These are phyloP conservation scores for Brachionus manjavacas DNA, from an alignment of 1,140 invertebrate species.

Conservation along the genomic window DNA sequence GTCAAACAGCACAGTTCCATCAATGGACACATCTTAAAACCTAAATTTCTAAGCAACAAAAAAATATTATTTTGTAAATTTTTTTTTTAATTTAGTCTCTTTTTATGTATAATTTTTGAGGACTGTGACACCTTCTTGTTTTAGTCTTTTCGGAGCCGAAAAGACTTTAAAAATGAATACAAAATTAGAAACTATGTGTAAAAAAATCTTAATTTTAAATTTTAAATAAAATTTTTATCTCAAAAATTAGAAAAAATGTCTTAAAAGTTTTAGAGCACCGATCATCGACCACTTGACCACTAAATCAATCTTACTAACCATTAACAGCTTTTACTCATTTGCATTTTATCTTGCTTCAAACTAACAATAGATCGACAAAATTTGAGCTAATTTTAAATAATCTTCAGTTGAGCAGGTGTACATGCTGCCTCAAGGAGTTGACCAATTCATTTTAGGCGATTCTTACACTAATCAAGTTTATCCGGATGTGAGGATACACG, in stretches of 20 bases:
- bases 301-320: background rate
- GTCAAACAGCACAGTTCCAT: background rate
- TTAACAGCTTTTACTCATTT: background rate
- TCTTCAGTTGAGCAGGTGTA: background rate
- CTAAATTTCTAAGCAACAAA: background rate
- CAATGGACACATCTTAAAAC: slow-evolving; percentile 20
- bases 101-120: slow-evolving; percentile 30
- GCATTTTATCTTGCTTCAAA: background rate
- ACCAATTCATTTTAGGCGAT: background rate
- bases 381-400: background rate
- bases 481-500: background rate
- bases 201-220: slow-evolving; percentile 1
- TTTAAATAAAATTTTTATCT: slow-evolving; percentile 24
- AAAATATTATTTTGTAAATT: slow-evolving; percentile 26
- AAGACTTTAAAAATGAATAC: slow-evolving; percentile 1
- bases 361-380: background rate
- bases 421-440: background rate
- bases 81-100: slow-evolving; percentile 21
- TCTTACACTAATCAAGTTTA: background rate
- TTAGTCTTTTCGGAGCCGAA: background rate
- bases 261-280: slow-evolving; percentile 15
- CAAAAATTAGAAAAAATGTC: background rate
- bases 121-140: background rate
- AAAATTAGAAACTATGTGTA: background rate
- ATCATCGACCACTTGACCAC: background rate